These are phyloP conservation scores for Leptinotarsa defecta DNA, from an alignment of 1,140 invertebrate species.

Conservation along the genomic window DNA sequence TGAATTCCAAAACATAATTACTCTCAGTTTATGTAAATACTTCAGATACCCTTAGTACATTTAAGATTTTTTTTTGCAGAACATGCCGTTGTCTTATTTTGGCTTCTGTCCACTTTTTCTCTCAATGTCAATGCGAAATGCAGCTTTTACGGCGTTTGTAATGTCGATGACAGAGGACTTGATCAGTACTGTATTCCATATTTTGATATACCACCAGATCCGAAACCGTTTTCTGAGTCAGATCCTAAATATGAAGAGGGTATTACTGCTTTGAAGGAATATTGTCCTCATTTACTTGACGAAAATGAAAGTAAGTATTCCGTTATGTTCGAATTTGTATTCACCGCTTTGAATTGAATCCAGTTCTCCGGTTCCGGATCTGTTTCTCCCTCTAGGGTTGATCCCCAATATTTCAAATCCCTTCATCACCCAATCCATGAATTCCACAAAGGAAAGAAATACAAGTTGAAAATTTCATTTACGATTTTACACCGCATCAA, in stretches of 20 bases:
- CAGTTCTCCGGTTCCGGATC: neutral
- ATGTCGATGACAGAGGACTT: slow-evolving; percentile 30
- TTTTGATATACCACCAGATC: slow-evolving; percentile 3
- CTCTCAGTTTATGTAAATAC: too few relatives aligned
- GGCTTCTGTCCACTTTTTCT: neutral
- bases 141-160: slow-evolving; percentile 27
- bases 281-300: slow-evolving; percentile 41
- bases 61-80: too few relatives aligned
- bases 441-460: too few relatives aligned
- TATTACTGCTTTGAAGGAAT: slow-evolving; percentile 20
- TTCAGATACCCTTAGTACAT: too few relatives aligned
- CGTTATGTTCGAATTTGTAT: neutral
- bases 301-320: slow-evolving; percentile 18
- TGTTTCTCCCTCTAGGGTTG: neutral
- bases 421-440: neutral
- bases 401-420: neutral
- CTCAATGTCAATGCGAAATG: neutral
- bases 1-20: too few relatives aligned
- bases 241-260: slow-evolving; percentile 22
- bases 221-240: slow-evolving; percentile 27
- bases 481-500: too few relatives aligned
- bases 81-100: too few relatives aligned
- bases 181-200: slow-evolving; percentile 36
- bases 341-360: neutral
- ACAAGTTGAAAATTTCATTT: too few relatives aligned